Base-by-base conservation (phyloP, 1,140 invertebrate species). In the Leptestheria dahalacensis region DNA sequence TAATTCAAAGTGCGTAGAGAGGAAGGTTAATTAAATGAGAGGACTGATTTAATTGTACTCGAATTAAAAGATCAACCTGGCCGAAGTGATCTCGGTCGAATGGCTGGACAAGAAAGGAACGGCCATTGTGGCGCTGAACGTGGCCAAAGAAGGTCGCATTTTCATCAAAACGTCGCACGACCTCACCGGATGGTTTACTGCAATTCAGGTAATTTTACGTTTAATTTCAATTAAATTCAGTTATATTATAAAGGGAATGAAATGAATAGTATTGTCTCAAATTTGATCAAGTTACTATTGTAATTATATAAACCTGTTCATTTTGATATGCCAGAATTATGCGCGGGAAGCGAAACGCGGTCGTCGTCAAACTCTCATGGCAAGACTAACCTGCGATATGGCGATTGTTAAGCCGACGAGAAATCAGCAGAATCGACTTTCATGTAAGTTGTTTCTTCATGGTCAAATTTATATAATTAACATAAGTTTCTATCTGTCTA, bases 91-190 rank as follows among this genome's bases (percentile, higher is more conserved):
- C 29, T 48, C 48, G 23, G 48, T 52, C 28, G 47, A 60, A 52
- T 60, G 58, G 58, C 24, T 60, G 58, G 58, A 60, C 26, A 60
- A 60, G 49, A 60, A 49, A 49, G 58, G 58, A 20, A 50, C 48
- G 51, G 58, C 51, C 26, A 52, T 52, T 52, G 51, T 60, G 4
- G 26, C 47, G 15, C 33, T 60, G 52, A 60, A 48, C 26, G 18
- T 60, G 20, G 25, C 58, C 48, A 50, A 52, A 50, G 58, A 60
- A 49, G 58, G 58, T 18, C 48, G 51, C 12, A 25, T 60, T 12
- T 28, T 60, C 48, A 15, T 60, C 47, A 60, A 60, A 28, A 52
- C 48, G n/a, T 51, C 47, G 21, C 49, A 49, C 29, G 58, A 52
- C 28, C 51, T 60, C 48, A 51, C 25, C 28, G 58, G 51, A 50